Conservation (phyloP, 1,140 invertebrate genomes). For the roundworm (Caenorhabditis elegans) region WBcel235 BX284606.5:4928001-4928500, state of each 20-base stretch:
- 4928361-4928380: background rate
- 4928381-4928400: background rate
- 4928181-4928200: background rate
- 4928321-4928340: background rate
- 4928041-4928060: background rate
- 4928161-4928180: background rate
- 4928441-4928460: too few species aligned
- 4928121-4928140: too few species aligned
- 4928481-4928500: too few species aligned
- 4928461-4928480: too few species aligned
- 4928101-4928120: background rate
- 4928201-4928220: too few species aligned
- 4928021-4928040: background rate
- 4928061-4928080: background rate
- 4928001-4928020: constrained; percentile 15
- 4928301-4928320: background rate
- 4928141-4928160: background rate
- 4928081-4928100: background rate
- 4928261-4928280: background rate
- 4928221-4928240: background rate
- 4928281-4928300: background rate
- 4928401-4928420: too few species aligned
- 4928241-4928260: background rate
- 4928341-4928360: background rate
- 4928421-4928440: too few species aligned